phyloP scores from a whole-genome alignment of 2,888 invertebrate species.

The Bhutanitis thaidina region DNA sequence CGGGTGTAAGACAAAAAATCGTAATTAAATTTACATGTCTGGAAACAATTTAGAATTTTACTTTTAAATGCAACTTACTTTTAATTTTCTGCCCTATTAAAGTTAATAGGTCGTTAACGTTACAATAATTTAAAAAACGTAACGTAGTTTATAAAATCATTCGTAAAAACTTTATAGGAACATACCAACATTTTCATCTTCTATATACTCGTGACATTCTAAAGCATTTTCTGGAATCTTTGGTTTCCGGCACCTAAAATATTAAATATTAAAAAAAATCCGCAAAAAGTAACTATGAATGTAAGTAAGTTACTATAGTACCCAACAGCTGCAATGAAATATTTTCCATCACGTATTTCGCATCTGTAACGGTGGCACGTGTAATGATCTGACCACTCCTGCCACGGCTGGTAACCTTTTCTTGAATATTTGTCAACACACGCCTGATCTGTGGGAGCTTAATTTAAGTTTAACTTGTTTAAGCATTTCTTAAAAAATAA shows the following conservation, averaged over 20 bases:
- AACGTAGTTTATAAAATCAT: background rate
- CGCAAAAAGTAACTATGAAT: background rate
- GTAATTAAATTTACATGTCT: too few relatives aligned
- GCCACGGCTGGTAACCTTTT: constrained; percentile 75
- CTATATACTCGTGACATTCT: constrained; percentile 73
- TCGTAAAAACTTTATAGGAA: background rate
- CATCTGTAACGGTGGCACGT: constrained; percentile 72
- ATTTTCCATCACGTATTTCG: constrained; percentile 72
- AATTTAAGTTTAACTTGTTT: constrained; percentile 1
- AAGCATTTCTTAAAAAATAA: background rate
- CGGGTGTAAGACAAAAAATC: too few relatives aligned
- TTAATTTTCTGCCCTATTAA: too few relatives aligned
- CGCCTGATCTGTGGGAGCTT: constrained; percentile 57
- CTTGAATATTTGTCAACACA: constrained; percentile 75
- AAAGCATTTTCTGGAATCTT: constrained; percentile 74
- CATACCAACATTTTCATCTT: constrained; percentile 74
- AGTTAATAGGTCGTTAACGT: too few relatives aligned
- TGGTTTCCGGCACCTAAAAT: constrained; percentile 64
- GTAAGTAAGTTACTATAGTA: constrained; percentile 27
- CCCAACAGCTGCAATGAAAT: constrained; percentile 74
- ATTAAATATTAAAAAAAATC: background rate
- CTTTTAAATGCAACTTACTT: too few relatives aligned
- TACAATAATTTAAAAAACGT: too few relatives aligned
- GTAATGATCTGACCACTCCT: constrained; percentile 75
- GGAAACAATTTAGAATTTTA: too few relatives aligned